Evolutionary conservation across 2,113 vertebrate genomes (phyloP), one percentile per base, ranked within the genome.

Genomic region (Aramus guarauna): DNA sequence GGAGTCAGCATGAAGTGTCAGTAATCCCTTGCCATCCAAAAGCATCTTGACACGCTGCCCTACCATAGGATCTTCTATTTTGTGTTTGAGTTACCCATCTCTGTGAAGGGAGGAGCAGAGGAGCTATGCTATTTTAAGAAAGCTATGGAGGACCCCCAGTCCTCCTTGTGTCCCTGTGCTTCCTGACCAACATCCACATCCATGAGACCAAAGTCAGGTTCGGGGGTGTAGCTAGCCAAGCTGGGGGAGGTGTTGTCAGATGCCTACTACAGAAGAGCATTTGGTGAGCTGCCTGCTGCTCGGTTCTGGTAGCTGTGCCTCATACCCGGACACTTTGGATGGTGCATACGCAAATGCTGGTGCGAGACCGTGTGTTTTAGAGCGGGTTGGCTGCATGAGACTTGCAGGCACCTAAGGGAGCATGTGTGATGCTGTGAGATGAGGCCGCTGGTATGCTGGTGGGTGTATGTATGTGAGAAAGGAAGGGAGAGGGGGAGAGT

Each of bases 401-500:
- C 55, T 86, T 2, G 0, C 59, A 91, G 79, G 85, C 77, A 90
- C 64, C 69, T 41, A 24, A 89, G 83, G 59, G 80, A 95, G 89
- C 77, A 64, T 88, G 89, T 91, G 94, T 86, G 94, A 91, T 59
- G 85, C 88, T 90, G 92, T 10, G 78, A 94, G 96, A 88, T 95
- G 94, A 93, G 93, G 93, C 88, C 92, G 87, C 86, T 7, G 60
- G 41, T 56, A 37, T 24, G 80, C 83, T 5, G 12, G 96, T 91
- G 96, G 87, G 95, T 83, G 93, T 92, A 64, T 4, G 67, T 7
- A 88, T 94, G 90, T 71, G 93, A 95, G 95, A 94, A 94, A 63
- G 88, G 85, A 88, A 93, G 67, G 53, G 87, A 95, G 93, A 93
- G 96, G 92, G 88, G 68, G 95, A 96, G 92, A 95, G 78, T 85